phyloP scores from a whole-genome alignment of 2,113 vertebrate species.

The Xiphophorus maculatus region DNA sequence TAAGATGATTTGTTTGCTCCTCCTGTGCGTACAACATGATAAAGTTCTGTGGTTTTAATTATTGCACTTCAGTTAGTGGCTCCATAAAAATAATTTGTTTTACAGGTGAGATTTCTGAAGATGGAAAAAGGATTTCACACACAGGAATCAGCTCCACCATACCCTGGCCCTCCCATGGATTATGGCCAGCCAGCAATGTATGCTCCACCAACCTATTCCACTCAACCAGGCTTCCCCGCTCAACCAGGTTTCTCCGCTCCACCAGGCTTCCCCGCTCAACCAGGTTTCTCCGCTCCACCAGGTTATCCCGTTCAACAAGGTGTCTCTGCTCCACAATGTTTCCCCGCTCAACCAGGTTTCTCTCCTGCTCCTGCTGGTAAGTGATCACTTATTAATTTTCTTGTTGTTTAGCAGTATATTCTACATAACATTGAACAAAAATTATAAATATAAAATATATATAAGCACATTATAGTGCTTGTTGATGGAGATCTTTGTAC shows the following conservation, averaged over 20 bases:
- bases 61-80: background rate
- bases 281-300: constrained; percentile 11
- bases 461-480: too few species aligned
- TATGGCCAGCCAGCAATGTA: constrained; percentile 34
- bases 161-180: constrained; percentile 59
- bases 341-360: background rate
- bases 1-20: too few species aligned
- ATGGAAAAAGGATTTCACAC: constrained; percentile 63
- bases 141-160: constrained; percentile 54
- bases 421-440: too few species aligned
- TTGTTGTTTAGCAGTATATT: too few species aligned
- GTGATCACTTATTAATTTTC: background rate
- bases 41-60: background rate
- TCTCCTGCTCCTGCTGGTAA: background rate
- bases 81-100: background rate
- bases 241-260: constrained; percentile 15
- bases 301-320: background rate
- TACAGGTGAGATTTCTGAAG: constrained; percentile 25
- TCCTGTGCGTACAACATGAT: background rate
- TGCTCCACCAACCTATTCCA: constrained; percentile 2
- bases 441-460: too few species aligned
- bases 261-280: background rate
- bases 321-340: too few species aligned
- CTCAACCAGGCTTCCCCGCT: constrained; percentile 1
- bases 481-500: too few species aligned